A percentile compares a stretch with the other conserved stretches of the same genome.
phyloP scores from a whole-genome alignment of 2,113 vertebrate species.

The Gambusia holbrooki region DNA sequence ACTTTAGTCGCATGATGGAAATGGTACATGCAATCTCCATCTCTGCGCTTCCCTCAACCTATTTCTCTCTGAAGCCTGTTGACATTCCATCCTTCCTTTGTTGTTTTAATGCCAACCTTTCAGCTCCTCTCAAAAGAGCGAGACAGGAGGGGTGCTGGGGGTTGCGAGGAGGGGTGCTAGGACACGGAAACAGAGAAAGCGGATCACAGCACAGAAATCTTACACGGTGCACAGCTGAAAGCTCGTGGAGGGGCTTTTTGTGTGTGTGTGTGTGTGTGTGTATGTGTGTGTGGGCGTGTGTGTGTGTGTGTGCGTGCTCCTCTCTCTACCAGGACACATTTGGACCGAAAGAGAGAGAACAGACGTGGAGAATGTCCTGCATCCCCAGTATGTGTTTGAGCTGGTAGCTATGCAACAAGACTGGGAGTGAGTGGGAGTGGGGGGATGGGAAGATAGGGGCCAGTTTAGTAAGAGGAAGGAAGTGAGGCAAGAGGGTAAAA shows the following conservation, averaged over 20 bases:
- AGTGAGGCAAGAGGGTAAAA: slow-evolving; percentile 27
- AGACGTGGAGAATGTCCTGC: slow-evolving; percentile 65
- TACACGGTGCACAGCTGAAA: slow-evolving; percentile 24
- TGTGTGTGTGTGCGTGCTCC: background rate
- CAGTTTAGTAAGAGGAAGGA: slow-evolving; percentile 67
- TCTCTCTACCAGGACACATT: slow-evolving; percentile 61
- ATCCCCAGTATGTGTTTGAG: slow-evolving; percentile 78
- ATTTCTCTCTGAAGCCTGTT: slow-evolving; percentile 77
- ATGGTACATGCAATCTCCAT: slow-evolving; percentile 45
- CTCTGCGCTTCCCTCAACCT: slow-evolving; percentile 47
- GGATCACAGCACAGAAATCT: slow-evolving; percentile 62
- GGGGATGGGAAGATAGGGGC: slow-evolving; percentile 68
- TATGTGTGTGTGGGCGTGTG: background rate
- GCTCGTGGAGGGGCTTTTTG: slow-evolving; percentile 13
- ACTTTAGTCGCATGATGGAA: slow-evolving; percentile 56
- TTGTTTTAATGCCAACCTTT: slow-evolving; percentile 82
- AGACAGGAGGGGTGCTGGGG: slow-evolving; percentile 58
- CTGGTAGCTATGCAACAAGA: slow-evolving; percentile 83
- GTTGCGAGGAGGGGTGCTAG: slow-evolving; percentile 22
- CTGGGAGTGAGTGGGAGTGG: slow-evolving; percentile 74
- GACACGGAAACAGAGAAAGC: slow-evolving; percentile 23
- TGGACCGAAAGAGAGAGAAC: slow-evolving; percentile 35
- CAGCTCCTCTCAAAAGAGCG: slow-evolving; percentile 75
- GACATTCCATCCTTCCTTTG: slow-evolving; percentile 83
- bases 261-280: background rate